phyloP scores from a whole-genome alignment of 2,113 vertebrate species.

The Vidua chalybeata region DNA sequence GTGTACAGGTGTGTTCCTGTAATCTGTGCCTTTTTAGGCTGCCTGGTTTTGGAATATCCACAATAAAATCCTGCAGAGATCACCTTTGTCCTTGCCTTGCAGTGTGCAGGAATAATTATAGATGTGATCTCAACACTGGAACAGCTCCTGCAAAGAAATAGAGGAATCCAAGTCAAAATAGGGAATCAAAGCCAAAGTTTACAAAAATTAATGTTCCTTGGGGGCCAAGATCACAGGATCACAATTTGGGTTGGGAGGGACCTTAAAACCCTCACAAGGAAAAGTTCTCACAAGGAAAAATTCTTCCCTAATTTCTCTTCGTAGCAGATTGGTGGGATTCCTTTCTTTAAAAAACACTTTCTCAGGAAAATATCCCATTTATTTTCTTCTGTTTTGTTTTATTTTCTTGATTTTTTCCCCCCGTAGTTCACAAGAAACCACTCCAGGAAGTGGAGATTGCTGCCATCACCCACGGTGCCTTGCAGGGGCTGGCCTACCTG shows the following conservation, averaged over 20 bases:
- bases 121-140: neutral
- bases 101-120: neutral
- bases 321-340: neutral
- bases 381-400: neutral
- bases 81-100: neutral
- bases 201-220: neutral
- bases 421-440: conserved; percentile 95
- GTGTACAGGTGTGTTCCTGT: neutral
- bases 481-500: conserved; percentile 97
- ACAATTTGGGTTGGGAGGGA: neutral
- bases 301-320: neutral
- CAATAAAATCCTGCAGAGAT: conserved; percentile 23
- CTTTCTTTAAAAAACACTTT: neutral
- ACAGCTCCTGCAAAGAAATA: neutral
- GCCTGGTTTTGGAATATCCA: neutral
- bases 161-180: neutral
- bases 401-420: accelerated
- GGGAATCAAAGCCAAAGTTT: neutral
- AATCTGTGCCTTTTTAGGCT: neutral
- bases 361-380: neutral
- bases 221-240: neutral
- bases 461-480: conserved; percentile 99
- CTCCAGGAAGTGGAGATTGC: conserved; percentile 99
- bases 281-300: neutral
- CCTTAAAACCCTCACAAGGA: neutral